These are phyloP conservation scores for Herminia tarsipennalis DNA, from an alignment of 2,888 invertebrate genomes.

Conservation along the genomic window DNA sequence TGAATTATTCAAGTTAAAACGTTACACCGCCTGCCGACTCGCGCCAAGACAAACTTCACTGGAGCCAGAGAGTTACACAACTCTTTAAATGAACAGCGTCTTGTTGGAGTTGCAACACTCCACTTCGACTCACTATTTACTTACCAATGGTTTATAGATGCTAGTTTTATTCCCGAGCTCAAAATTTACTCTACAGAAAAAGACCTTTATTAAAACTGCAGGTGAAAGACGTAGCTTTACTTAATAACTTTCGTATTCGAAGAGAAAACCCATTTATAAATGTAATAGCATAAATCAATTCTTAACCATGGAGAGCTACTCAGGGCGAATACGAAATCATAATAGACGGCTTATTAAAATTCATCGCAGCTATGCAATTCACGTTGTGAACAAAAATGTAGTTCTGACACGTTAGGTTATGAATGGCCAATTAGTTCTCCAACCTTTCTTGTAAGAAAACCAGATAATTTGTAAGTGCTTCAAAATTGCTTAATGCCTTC, in stretches of 20 bases:
- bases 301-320: conserved; percentile 57
- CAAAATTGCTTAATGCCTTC: conserved; percentile 15
- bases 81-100: conserved; percentile 67
- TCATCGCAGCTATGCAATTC: conserved; percentile 60
- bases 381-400: conserved; percentile 53
- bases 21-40: conserved; percentile 46
- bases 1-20: conserved; percentile 53
- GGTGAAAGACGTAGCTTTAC: conserved; percentile 23
- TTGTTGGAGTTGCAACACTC: conserved; percentile 56
- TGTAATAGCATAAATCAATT: conserved; percentile 70
- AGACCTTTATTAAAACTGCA: conserved; percentile 27
- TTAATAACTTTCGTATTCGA: conserved; percentile 48
- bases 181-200: conserved; percentile 15
- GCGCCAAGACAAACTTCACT: conserved; percentile 55
- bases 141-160: conserved; percentile 50
- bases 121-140: conserved; percentile 55
- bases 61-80: conserved; percentile 54
- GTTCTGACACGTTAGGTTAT: conserved; percentile 48
- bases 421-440: conserved; percentile 32
- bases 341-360: conserved; percentile 64
- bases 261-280: conserved; percentile 56
- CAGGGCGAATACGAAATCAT: conserved; percentile 64
- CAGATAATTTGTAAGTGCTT: conserved; percentile 22
- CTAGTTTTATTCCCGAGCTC: conserved; percentile 29
- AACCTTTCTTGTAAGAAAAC: conserved; percentile 19